Conservation (phyloP, 2,113 vertebrate genomes). For the Myotis yumanensis region DNA sequence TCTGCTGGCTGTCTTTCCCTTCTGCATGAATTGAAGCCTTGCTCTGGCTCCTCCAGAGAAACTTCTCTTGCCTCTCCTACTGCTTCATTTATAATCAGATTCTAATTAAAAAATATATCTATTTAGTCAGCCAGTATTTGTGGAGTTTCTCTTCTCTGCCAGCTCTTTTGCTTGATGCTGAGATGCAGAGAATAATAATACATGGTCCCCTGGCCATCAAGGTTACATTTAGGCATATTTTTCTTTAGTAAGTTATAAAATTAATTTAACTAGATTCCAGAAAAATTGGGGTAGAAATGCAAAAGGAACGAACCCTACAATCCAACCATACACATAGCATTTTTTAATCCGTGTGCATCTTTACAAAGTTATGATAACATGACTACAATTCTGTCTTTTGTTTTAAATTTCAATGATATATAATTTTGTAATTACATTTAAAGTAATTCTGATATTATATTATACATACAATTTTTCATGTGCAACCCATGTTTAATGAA, state of each 20-base stretch:
- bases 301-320: not conserved
- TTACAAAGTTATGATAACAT: not conserved
- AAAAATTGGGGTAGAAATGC: not conserved
- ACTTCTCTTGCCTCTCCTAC: not conserved
- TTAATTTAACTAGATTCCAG: not conserved
- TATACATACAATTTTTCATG: not conserved
- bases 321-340: not conserved
- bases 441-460: not conserved
- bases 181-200: not conserved
- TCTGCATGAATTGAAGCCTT: not conserved
- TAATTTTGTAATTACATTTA: not conserved
- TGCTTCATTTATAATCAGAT: not conserved
- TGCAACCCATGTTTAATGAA: not conserved
- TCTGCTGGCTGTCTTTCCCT: not conserved
- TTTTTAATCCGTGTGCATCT: constrained; percentile 21
- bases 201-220: not conserved
- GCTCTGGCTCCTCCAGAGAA: not conserved
- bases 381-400: not conserved
- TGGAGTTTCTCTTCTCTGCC: not conserved
- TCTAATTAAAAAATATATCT: constrained; percentile 18
- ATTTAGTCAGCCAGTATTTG: not conserved
- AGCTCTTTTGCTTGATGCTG: constrained; percentile 17
- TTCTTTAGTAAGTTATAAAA: not conserved
- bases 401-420: constrained; percentile 16
- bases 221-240: not conserved